Conservation (phyloP, 2,888 invertebrate species). For the Drosophila paramelanica region DNA sequence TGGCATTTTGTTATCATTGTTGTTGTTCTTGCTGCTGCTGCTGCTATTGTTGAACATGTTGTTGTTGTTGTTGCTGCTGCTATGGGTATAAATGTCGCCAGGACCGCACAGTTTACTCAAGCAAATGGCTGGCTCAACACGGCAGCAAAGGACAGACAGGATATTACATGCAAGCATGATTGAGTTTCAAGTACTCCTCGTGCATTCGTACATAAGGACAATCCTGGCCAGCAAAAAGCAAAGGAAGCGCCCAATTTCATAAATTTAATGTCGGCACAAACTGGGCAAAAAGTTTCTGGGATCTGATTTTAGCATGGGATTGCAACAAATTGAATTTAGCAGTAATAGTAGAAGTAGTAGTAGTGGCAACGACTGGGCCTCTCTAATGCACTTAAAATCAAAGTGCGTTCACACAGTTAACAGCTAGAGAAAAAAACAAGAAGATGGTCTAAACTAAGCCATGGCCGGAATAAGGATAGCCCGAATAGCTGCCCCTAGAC, state of each 20-base stretch:
- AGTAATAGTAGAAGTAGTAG: background rate
- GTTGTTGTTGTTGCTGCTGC: conserved; percentile 28
- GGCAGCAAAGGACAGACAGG: conserved; percentile 61
- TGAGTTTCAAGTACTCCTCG: conserved; percentile 71
- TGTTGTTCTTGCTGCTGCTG: conserved; percentile 23
- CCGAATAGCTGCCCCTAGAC: conserved; percentile 33
- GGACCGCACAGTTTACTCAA: conserved; percentile 76
- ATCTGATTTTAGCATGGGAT: conserved; percentile 75
- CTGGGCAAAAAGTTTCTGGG: conserved; percentile 57
- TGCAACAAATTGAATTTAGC: conserved; percentile 81
- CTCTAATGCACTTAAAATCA: conserved; percentile 85
- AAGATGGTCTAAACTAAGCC: conserved; percentile 33
- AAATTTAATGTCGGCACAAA: conserved; percentile 73
- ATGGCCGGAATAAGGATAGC: conserved; percentile 42
- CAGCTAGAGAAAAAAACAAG: conserved; percentile 35
- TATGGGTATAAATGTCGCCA: conserved; percentile 72
- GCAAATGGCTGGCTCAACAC: conserved; percentile 79
- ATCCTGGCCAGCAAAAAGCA: conserved; percentile 28
- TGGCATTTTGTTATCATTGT: conserved; percentile 73
- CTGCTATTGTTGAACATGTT: conserved; percentile 4
- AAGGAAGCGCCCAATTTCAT: conserved; percentile 77
- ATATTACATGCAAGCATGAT: conserved; percentile 80
- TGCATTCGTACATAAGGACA: conserved; percentile 25
- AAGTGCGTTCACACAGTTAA: conserved; percentile 75
- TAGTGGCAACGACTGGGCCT: conserved; percentile 69